Base-by-base conservation (phyloP, 1,140 invertebrate species). In the Cyrtorhinus lividipennis region DNA sequence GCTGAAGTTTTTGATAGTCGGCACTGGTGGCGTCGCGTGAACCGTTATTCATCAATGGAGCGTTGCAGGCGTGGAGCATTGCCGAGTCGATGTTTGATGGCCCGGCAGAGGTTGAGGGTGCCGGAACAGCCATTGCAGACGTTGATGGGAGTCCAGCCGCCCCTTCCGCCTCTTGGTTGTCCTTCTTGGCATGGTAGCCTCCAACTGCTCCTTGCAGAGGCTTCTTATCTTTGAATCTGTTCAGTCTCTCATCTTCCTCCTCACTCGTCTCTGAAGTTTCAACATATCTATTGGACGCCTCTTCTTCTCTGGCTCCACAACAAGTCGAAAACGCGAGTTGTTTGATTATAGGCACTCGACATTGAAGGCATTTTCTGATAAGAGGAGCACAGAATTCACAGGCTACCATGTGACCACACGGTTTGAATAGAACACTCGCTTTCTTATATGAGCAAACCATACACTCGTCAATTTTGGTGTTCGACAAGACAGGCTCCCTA, bases 281-380 rank as follows among this genome's bases (percentile, higher is more conserved):
- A 20, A 27, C 18, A 24, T 61, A 59, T 56, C 44, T 60, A 10
- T 8, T 60, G n/a, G 23, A 2, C 22, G 26, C 46, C 26, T 64
- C 63, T 20, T 61, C 63, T 25, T 59, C 58, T 64, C 10, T 24
- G 20, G 79, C 80, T 3, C 82, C 82, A 67, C 80, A 82, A 65
- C 87, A 90, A 1, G 87, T 79, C 23, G 81, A 81, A 69, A 85
- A 83, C 13, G 81, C 81, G 58, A 83, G 73, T 73, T 86, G 83
- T 69, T 83, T 81, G 65, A 90, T 89, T 70, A 96, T 92, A 69
- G 88, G 87, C 8, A 87, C 82, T 66, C 93, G 80, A 73, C 94
- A 98, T 69, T 92, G 83, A 0, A 96, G 90, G 78, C 94, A 98
- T 76, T 95, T 97, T 77, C 95, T 94, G 90, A 96, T 95, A 59